A percentile compares a stretch with the other conserved stretches of the same genome.
Evolutionary conservation across 2,888 invertebrate species (phyloP).

Genomic region (Pimpla rufipes): DNA sequence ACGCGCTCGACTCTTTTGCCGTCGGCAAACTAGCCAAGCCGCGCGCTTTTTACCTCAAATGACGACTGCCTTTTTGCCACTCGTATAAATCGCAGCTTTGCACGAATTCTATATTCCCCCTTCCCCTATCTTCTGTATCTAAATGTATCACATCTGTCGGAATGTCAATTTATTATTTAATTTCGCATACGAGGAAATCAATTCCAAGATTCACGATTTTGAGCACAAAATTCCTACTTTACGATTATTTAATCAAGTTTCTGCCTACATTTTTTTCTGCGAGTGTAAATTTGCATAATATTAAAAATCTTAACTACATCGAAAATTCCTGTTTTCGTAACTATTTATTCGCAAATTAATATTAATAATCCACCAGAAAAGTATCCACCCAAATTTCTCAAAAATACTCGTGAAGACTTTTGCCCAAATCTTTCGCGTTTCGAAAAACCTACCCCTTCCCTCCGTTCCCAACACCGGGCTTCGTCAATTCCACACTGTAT

Average conservation of each 20-base stretch:
- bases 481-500: not conserved
- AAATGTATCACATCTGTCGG: not conserved
- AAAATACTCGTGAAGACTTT: no score
- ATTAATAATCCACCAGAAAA: no score
- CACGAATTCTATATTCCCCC: not conserved
- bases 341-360: no score
- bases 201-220: no score
- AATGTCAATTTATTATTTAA: not conserved
- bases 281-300: no score
- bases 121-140: not conserved
- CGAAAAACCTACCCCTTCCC: not conserved
- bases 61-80: not conserved
- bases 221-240: no score
- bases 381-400: no score
- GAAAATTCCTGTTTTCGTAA: no score
- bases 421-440: not conserved
- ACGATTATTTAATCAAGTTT: no score
- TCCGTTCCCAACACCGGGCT: not conserved
- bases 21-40: constrained; percentile 37
- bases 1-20: constrained; percentile 34
- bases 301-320: no score
- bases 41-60: constrained; percentile 4
- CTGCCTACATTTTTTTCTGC: no score
- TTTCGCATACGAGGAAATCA: not conserved
- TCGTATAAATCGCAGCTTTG: not conserved